Conservation (phyloP, 2,113 vertebrate genomes). For the Sinocyclocheilus rhinocerous region DNA sequence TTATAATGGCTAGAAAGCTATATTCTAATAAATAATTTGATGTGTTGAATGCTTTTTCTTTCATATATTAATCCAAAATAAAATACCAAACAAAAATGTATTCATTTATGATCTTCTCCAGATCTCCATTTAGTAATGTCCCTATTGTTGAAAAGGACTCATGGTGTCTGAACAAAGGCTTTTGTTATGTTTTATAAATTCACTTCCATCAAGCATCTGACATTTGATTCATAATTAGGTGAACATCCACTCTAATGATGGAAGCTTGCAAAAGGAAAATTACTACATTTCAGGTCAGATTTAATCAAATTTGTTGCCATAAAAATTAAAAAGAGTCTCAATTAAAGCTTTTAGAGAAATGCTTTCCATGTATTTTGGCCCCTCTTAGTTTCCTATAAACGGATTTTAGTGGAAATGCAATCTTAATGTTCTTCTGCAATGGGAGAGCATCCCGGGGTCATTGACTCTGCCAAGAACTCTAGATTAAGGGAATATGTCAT, state of each 20-base stretch:
- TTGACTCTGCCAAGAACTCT: slow-evolving; percentile 59
- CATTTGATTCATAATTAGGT: slow-evolving; percentile 48
- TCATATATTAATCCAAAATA: not conserved
- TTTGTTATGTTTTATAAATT: not conserved
- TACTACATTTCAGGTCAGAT: slow-evolving; percentile 62
- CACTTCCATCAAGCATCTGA: not conserved
- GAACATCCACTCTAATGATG: slow-evolving; percentile 50
- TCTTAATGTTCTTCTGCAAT: slow-evolving; percentile 63
- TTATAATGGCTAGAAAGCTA: not conserved
- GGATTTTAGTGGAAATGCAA: slow-evolving; percentile 65
- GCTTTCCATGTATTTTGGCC: slow-evolving; percentile 57
- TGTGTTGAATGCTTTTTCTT: not conserved
- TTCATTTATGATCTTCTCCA: not conserved
- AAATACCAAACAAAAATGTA: no score
- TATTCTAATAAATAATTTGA: not conserved
- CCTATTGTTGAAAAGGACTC: not conserved
- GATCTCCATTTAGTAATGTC: not conserved
- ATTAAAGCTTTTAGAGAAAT: slow-evolving; percentile 67
- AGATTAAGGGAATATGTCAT: slow-evolving; percentile 47
- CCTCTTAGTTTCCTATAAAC: slow-evolving; percentile 69
- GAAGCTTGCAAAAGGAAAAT: slow-evolving; percentile 43
- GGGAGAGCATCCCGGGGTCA: slow-evolving; percentile 44
- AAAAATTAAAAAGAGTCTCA: slow-evolving; percentile 30
- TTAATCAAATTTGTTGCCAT: slow-evolving; percentile 68
- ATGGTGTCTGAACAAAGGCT: not conserved